Evolutionary conservation across 2,797 vertebrate genomes (phyloP).

Genomic region (Anguilla marmorata): DNA sequence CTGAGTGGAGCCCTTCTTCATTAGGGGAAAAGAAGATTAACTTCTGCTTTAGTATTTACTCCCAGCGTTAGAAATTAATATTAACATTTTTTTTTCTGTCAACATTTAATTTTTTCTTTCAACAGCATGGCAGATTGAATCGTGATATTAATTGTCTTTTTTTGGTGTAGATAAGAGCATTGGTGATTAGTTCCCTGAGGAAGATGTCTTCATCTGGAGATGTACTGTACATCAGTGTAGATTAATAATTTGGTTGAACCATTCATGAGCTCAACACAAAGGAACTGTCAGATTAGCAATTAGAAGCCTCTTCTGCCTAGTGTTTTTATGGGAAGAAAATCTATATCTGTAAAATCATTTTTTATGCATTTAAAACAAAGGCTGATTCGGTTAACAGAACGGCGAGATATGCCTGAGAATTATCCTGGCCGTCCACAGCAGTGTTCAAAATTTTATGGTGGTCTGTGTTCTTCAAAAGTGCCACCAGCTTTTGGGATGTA

Average conservation of each 20-base stretch:
- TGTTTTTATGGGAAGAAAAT: slow-evolving; percentile 18
- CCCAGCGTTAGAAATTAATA: slow-evolving; percentile 7
- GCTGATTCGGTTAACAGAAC: background rate
- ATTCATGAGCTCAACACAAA: slow-evolving; percentile 31
- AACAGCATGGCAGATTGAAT: background rate
- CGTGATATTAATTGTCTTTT: slow-evolving; percentile 38
- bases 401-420: background rate
- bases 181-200: slow-evolving; percentile 31
- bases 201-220: slow-evolving; percentile 46
- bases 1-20: slow-evolving; percentile 46
- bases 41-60: slow-evolving; percentile 37
- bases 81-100: background rate
- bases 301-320: slow-evolving; percentile 18
- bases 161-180: slow-evolving; percentile 28
- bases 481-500: background rate
- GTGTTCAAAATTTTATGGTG: background rate
- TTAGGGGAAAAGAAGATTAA: slow-evolving; percentile 40
- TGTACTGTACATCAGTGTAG: slow-evolving; percentile 30
- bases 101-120: slow-evolving; percentile 16
- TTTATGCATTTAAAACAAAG: background rate
- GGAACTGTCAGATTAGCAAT: slow-evolving; percentile 35
- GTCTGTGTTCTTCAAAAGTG: background rate
- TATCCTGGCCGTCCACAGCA: background rate
- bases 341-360: slow-evolving; percentile 9
- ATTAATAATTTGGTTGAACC: slow-evolving; percentile 43